Evolutionary conservation across 2,797 vertebrate genomes (phyloP), one percentile per base, ranked within the genome.

Genomic region (Poeciliopsis infans): DNA sequence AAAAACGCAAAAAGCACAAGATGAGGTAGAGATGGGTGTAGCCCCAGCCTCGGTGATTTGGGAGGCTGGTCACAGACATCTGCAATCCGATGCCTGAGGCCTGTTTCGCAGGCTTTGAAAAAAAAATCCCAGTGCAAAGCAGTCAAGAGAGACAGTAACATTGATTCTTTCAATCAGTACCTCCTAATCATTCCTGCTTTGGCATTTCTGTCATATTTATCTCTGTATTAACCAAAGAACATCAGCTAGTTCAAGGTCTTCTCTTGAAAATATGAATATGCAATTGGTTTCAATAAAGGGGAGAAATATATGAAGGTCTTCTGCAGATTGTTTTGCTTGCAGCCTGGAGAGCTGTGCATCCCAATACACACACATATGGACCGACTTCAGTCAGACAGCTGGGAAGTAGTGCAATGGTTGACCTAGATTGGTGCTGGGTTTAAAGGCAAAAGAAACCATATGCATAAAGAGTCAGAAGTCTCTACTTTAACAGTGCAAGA

Each of bases 391-490:
- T 85, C 82, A 92, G 81, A 87, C 84, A 86, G 89, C 80, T 82
- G 81, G 78, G 88, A 92, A 85, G 86, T 80, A 85, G 79, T 18
- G 83, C 90, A 89, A 92, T 92, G 91, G 91, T 85, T 94, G 94
- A 94, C 93, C 94, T 94, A 95, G 90, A 94, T 95, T 88, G 90
- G 68, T 79, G 77, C 84, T 45, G 85, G 79, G 81, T 91, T 91
- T 93, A 87, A 93, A 93, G 90, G 87, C 83, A 83, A 82, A 81
- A 87, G 91, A 76, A 91, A 87, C 85, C 83, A 93, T 94, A 87
- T 91, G 93, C 89, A 93, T 93, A 91, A 88, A 94, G 88, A 94
- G 89, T 94, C 85, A 88, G 86, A 86, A 85, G 87, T 86, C 80
- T 85, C 55, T 75, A 66, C 74, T 76, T 87, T 83, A 75, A 88